Conservation (phyloP, 2,113 vertebrate genomes). For the Emydocephalus ijimae region DNA sequence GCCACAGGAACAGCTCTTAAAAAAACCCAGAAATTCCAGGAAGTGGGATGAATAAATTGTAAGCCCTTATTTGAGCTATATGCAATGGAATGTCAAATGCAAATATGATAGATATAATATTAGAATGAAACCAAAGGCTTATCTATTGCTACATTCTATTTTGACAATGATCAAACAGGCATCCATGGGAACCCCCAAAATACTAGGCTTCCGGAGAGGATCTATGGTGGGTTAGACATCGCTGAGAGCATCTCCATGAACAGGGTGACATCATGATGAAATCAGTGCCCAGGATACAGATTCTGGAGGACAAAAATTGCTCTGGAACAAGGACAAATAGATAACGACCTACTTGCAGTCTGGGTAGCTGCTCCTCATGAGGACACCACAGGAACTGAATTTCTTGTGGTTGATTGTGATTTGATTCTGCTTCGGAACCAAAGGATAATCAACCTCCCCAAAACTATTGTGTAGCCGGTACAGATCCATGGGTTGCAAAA, state of each 20-base stretch:
- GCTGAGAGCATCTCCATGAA: neutral
- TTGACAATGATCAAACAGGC: neutral
- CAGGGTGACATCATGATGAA: neutral
- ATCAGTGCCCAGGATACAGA: neutral
- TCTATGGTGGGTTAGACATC: neutral
- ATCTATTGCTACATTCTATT: neutral
- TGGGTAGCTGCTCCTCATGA: neutral
- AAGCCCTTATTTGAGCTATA: neutral
- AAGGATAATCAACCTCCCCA: neutral
- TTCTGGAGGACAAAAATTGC: neutral
- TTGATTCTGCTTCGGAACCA: neutral
- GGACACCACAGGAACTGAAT: neutral
- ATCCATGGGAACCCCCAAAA: neutral
- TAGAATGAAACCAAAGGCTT: neutral
- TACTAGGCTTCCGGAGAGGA: neutral
- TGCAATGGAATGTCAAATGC: neutral
- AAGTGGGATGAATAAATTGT: neutral
- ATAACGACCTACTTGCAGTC: neutral
- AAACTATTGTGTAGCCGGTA: neutral
- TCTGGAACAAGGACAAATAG: neutral
- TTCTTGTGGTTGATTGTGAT: neutral
- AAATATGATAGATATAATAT: neutral
- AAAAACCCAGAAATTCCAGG: accelerated
- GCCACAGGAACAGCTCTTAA: neutral
- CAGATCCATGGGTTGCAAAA: neutral